Evolutionary conservation across 2,888 invertebrate genomes (phyloP), one percentile per base, ranked within the genome.

Genomic region (Melanargia galathea): DNA sequence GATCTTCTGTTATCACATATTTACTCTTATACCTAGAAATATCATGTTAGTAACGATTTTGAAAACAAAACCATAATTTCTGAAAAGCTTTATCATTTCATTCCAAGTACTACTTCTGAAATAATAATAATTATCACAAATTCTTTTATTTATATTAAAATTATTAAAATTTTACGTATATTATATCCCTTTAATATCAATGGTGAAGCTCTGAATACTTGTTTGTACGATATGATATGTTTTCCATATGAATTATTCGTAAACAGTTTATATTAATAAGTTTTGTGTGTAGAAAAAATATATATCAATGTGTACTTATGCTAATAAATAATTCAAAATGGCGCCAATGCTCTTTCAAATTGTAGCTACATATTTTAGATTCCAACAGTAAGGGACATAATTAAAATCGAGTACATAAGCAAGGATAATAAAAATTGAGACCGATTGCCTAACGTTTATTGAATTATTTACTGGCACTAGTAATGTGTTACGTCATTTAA

Each of bases 221-320:
- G 43, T 60, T 52, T 49, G 40, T 59, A 55, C 38, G 38, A 46
- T 46, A 30, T 67, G 69, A 70, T 70, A 68, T 70, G 69, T 70
- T 55, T 59, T 35, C 63, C 64, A 68, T 70, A 68, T 68, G 65
- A 68, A 54, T 48, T 57, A 48, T 63, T 60, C 56, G 45, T 60
- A 35, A 48, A 59, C 57, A 40, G 8, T 55, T 13, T 54, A 0
- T 2, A 20, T 45, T 20, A 13, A 24, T 3, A 48, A 11, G 11
- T 24, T 24, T n/a, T 51, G 18, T 26, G n/a, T 49, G 51, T 51
- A 18, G 7, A 24, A 48, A 24, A 13, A n/a, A 20, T 24, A 16
- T 26, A 26, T 26, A 13, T 11, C 7, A 48, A 49, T 26, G 26
- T 49, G 16, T 10, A 30, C 13, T 20, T 13, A 33, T 7, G 20